phyloP scores from a whole-genome alignment of 2,797 vertebrate genomes.

The Synaphobranchus kaupii region DNA sequence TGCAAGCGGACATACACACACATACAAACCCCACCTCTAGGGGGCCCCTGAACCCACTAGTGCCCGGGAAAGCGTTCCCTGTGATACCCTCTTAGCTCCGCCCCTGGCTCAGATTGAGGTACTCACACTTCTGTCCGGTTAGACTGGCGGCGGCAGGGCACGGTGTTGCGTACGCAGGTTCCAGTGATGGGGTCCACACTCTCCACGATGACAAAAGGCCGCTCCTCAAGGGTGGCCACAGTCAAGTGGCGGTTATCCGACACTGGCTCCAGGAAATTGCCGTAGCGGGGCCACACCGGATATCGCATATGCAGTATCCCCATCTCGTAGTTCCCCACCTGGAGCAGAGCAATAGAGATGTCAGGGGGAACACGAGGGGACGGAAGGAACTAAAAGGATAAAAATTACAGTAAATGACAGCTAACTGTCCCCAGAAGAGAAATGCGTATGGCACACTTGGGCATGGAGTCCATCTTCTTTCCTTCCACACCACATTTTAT shows the following conservation, averaged over 20 bases:
- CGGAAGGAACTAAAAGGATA: not conserved
- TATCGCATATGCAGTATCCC: slow-evolving; percentile 94
- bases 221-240: slow-evolving; percentile 93
- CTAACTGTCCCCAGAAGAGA: not conserved
- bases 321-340: slow-evolving; percentile 91
- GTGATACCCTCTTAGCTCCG: not conserved
- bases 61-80: not conserved
- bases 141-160: slow-evolving; percentile 92
- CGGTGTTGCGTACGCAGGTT: slow-evolving; percentile 92
- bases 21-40: not conserved
- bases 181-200: slow-evolving; percentile 86
- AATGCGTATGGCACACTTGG: not conserved
- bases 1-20: not conserved
- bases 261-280: slow-evolving; percentile 86
- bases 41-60: not conserved
- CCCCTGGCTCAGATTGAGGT: slow-evolving; percentile 26
- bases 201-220: slow-evolving; percentile 96
- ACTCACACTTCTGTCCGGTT: slow-evolving; percentile 81
- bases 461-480: not conserved
- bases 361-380: not conserved
- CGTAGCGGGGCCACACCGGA: slow-evolving; percentile 94
- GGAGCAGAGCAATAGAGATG: slow-evolving; percentile 43
- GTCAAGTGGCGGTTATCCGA: slow-evolving; percentile 90
- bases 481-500: not conserved
- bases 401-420: not conserved